These are phyloP conservation scores for Drymonia ruficornis DNA, from an alignment of 2,888 invertebrate species.

Conservation along the genomic window DNA sequence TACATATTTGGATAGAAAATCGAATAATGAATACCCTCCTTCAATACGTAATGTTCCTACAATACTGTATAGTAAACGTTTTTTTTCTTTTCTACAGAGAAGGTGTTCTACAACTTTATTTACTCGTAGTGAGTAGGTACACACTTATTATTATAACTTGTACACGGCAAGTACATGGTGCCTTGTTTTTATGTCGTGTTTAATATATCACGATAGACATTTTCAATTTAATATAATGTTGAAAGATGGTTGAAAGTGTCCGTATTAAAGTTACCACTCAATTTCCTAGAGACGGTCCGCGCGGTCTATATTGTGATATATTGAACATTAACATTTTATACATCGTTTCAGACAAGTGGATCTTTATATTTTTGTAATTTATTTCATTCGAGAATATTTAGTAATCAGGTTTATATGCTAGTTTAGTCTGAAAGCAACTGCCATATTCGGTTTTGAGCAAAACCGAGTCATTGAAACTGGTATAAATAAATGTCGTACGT, in stretches of 20 bases:
- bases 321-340: constrained; percentile 28
- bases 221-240: constrained; percentile 9
- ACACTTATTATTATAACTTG: no score
- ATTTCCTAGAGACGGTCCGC: constrained; percentile 18
- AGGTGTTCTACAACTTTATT: no score
- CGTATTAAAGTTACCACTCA: constrained; percentile 22
- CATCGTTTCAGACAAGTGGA: constrained; percentile 16
- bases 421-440: background rate
- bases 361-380: background rate
- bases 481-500: no score
- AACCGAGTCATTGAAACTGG: no score
- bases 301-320: constrained; percentile 23
- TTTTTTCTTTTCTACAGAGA: no score
- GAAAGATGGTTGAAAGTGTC: constrained; percentile 21
- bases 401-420: background rate
- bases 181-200: background rate
- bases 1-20: no score
- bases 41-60: no score
- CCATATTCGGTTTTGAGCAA: background rate
- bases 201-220: background rate
- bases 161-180: no score
- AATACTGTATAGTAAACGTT: no score
- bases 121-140: no score
- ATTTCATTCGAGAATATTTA: background rate
- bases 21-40: no score